phyloP scores from a whole-genome alignment of 2,888 invertebrate species.

The Syrphus vitripennis region DNA sequence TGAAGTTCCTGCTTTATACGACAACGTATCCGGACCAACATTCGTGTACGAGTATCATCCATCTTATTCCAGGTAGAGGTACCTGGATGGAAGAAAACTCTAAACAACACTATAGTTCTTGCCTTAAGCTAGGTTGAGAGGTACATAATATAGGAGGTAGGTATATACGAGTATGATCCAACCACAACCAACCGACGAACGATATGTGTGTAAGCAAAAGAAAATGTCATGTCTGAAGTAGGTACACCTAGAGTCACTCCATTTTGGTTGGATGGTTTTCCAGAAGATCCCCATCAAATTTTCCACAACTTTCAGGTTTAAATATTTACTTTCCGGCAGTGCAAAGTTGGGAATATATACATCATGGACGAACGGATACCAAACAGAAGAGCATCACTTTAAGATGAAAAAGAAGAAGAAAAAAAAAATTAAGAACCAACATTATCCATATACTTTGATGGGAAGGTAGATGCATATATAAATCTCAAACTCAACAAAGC shows the following conservation, averaged over 20 bases:
- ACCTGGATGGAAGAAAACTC: neutral
- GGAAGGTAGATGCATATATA: neutral
- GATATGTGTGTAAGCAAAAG: neutral
- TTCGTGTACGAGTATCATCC: neutral
- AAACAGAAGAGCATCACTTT: neutral
- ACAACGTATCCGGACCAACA: conserved; percentile 42
- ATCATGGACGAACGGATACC: conserved; percentile 1
- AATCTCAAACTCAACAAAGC: conserved; percentile 16
- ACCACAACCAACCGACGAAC: conserved; percentile 9
- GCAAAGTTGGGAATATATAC: conserved; percentile 5
- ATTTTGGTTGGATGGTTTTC: conserved; percentile 59
- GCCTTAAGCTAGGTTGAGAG: conserved; percentile 36
- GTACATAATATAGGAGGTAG: too few relatives aligned
- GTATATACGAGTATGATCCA: neutral
- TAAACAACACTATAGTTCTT: conserved; percentile 27
- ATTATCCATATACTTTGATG: neutral
- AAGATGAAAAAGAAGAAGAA: neutral
- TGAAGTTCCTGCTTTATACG: conserved; percentile 28
- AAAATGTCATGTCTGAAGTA: conserved; percentile 51
- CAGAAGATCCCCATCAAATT: conserved; percentile 50
- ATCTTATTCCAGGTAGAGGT: neutral
- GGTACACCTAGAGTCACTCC: conserved; percentile 63
- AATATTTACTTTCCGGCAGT: conserved; percentile 57
- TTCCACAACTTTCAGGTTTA: conserved; percentile 54
- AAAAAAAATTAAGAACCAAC: neutral